Evolutionary conservation across 2,797 vertebrate genomes (phyloP).

Genomic region (Oreochromis mossambicus): DNA sequence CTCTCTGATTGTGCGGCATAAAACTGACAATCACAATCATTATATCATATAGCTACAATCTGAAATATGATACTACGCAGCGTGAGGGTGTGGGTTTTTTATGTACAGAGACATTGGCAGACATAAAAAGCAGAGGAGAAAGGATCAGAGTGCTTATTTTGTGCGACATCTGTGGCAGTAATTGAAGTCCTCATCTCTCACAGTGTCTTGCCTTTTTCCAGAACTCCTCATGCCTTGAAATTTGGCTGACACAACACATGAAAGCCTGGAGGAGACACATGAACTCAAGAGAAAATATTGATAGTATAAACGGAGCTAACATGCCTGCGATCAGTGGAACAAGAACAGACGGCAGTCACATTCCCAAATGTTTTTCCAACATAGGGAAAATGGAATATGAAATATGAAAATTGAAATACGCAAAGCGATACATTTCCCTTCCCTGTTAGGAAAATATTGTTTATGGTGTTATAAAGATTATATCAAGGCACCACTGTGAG

Average conservation of each 20-base stretch:
- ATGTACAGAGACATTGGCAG: background rate
- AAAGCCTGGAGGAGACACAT: constrained; percentile 24
- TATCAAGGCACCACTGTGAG: constrained; percentile 37
- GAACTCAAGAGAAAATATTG: constrained; percentile 55
- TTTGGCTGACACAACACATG: constrained; percentile 45
- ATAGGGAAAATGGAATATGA: background rate
- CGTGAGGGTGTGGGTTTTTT: background rate
- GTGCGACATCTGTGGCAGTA: constrained; percentile 57
- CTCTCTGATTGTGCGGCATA: background rate
- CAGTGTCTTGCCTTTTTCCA: constrained; percentile 21
- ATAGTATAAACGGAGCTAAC: constrained; percentile 35
- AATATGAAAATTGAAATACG: constrained; percentile 21
- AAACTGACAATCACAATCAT: background rate
- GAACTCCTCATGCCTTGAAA: constrained; percentile 22
- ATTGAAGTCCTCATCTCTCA: constrained; percentile 45
- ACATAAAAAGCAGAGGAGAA: constrained; percentile 3
- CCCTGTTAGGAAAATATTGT: constrained; percentile 53
- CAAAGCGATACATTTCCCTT: constrained; percentile 10
- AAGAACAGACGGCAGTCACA: constrained; percentile 43
- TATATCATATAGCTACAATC: background rate
- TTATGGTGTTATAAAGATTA: constrained; percentile 49
- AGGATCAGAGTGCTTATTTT: constrained; percentile 14
- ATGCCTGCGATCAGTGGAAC: constrained; percentile 18
- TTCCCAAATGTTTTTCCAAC: background rate
- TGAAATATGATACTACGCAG: constrained; percentile 7